Evolutionary conservation across 2,113 vertebrate species (phyloP).

Genomic region (Phycodurus eques): DNA sequence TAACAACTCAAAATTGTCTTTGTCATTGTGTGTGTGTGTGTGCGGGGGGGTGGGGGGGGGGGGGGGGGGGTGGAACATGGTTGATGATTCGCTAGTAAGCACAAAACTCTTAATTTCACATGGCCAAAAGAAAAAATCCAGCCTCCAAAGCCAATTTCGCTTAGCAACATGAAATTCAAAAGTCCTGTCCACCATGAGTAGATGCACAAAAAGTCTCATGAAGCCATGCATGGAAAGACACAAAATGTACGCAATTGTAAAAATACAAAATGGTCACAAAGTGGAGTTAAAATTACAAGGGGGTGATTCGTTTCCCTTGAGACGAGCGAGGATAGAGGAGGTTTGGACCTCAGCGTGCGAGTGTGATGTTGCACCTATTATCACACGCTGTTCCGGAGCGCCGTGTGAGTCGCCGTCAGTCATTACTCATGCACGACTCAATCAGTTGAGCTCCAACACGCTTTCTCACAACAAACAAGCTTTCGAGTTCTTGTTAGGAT

Average conservation of each 20-base stretch:
- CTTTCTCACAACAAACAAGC: neutral
- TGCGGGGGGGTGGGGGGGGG: too few species aligned
- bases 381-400: constrained; percentile 25
- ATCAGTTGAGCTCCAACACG: constrained; percentile 4
- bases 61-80: too few species aligned
- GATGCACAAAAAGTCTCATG: neutral
- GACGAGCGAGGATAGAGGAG: constrained; percentile 17
- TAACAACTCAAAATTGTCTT: too few species aligned
- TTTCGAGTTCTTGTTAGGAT: neutral
- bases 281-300: neutral
- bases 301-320: constrained; percentile 21
- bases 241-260: neutral
- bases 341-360: constrained; percentile 21
- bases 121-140: neutral
- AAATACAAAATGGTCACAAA: neutral
- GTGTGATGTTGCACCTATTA: constrained; percentile 53
- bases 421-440: constrained; percentile 7
- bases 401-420: constrained; percentile 18
- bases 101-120: too few species aligned
- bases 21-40: too few species aligned
- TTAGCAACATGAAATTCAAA: neutral
- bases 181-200: neutral
- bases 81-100: too few species aligned
- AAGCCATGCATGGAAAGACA: neutral
- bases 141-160: neutral